These are phyloP conservation scores for Phaenicophaeus curvirostris DNA, from an alignment of 2,797 vertebrate genomes.

Conservation along the genomic window DNA sequence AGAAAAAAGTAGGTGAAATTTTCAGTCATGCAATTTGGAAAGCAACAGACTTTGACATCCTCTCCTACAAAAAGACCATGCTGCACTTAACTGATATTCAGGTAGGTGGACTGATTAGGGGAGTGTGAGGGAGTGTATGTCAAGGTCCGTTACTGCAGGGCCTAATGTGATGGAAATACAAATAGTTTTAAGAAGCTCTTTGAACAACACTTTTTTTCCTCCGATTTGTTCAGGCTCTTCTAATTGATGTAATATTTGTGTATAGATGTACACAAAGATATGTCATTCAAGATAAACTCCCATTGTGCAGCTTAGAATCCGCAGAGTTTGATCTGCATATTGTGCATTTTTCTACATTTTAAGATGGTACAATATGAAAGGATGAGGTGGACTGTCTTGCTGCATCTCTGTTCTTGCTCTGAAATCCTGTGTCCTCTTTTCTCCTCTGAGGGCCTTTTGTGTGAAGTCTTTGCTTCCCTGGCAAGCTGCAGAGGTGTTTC, in stretches of 20 bases:
- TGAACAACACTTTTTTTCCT: neutral
- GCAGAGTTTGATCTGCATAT: neutral
- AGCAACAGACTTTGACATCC: constrained; percentile 90
- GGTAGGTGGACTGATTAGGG: constrained; percentile 67
- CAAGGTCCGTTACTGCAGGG: neutral
- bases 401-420: neutral
- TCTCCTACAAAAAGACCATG: constrained; percentile 96
- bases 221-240: neutral
- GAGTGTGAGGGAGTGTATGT: neutral
- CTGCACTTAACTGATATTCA: constrained; percentile 95
- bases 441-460: neutral
- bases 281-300: neutral
- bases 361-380: neutral
- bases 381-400: neutral
- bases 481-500: neutral
- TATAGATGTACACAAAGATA: neutral
- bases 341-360: neutral
- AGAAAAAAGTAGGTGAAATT: constrained; percentile 91
- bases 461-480: neutral
- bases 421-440: neutral
- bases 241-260: neutral
- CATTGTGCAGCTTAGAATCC: neutral
- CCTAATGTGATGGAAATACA: neutral
- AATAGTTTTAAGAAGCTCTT: neutral
- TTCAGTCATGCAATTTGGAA: constrained; percentile 93